A percentile compares a stretch with the other conserved stretches of the same genome.
Conservation (phyloP, 2,113 vertebrate species). For the pig (Sus scrofa) region DNA sequence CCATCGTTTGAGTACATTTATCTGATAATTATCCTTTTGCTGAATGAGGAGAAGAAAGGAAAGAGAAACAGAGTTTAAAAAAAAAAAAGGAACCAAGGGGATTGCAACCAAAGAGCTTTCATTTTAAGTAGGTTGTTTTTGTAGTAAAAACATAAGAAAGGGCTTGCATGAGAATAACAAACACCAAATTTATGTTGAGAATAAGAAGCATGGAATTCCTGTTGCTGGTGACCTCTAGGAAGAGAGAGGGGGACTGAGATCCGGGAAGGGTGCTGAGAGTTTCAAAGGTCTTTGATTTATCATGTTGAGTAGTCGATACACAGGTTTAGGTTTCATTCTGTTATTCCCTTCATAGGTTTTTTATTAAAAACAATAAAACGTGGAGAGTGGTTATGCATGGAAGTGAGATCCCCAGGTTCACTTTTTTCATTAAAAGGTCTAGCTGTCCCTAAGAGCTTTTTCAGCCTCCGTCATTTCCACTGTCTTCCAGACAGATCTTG, state of each 20-base stretch:
- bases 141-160: neutral
- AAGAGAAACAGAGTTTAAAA: neutral
- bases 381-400: neutral
- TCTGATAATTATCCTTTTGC: neutral
- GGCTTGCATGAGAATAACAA: neutral
- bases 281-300: neutral
- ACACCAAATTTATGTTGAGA: neutral
- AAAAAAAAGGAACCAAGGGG: neutral
- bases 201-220: neutral
- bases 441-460: conserved; percentile 6
- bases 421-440: neutral
- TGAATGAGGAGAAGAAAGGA: neutral
- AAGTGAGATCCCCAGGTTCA: neutral
- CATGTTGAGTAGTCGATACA: neutral
- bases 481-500: neutral
- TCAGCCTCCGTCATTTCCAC: neutral
- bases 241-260: neutral
- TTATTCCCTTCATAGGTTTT: neutral
- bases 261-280: accelerated
- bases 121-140: neutral
- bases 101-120: neutral
- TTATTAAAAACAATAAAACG: neutral
- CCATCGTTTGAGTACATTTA: neutral
- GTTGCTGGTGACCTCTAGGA: neutral
- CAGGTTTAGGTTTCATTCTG: neutral